These are phyloP conservation scores for Diaperis boleti DNA, from an alignment of 2,888 invertebrate species.

Conservation along the genomic window DNA sequence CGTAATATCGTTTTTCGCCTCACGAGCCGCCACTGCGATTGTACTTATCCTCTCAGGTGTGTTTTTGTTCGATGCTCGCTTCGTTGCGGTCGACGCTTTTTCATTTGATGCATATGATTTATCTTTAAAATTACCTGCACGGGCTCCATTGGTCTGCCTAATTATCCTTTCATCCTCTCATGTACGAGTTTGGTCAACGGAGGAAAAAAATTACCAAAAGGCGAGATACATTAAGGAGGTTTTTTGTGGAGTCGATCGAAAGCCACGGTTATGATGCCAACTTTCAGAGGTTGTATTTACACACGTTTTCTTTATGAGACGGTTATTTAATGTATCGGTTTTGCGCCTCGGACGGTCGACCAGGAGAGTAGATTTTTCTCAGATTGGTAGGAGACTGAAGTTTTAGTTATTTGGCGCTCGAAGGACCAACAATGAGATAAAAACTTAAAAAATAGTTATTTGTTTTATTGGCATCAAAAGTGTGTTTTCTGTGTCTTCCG, in stretches of 20 bases:
- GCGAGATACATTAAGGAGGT: slow-evolving; percentile 1
- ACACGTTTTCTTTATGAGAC: neutral
- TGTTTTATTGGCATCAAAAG: too few relatives aligned
- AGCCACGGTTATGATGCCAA: neutral
- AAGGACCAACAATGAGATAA: too few relatives aligned
- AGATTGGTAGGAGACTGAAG: too few relatives aligned
- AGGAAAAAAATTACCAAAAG: slow-evolving; percentile 18
- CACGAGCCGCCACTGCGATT: too few relatives aligned
- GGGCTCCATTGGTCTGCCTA: slow-evolving; percentile 34
- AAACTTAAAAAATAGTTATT: too few relatives aligned
- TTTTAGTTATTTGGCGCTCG: too few relatives aligned
- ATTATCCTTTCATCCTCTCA: slow-evolving; percentile 31
- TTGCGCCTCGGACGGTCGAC: neutral
- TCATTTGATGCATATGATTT: slow-evolving; percentile 41
- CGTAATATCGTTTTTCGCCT: too few relatives aligned
- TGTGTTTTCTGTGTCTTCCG: too few relatives aligned
- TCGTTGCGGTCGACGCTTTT: slow-evolving; percentile 45
- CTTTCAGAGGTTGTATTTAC: neutral
- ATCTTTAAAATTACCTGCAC: slow-evolving; percentile 38
- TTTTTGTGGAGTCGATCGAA: neutral
- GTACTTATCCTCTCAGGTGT: slow-evolving; percentile 14
- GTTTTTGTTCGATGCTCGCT: slow-evolving; percentile 52
- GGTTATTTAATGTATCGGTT: neutral
- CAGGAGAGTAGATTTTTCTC: neutral
- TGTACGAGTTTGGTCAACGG: slow-evolving; percentile 17